Evolutionary conservation across 2,113 vertebrate species (phyloP).

Genomic region (Meleagris gallopavo): DNA sequence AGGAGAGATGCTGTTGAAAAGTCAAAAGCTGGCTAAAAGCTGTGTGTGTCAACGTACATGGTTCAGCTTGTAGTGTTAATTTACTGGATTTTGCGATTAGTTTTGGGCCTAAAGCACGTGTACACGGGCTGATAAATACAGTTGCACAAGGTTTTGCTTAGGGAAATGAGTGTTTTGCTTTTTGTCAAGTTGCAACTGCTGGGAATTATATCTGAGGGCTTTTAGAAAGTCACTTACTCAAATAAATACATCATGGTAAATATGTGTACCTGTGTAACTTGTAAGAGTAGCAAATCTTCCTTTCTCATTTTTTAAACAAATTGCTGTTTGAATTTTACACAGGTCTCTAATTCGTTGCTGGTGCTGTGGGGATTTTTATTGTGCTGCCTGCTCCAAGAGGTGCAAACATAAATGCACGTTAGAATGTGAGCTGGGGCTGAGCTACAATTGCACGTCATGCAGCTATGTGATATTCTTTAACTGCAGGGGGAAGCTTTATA

Average conservation of each 20-base stretch:
- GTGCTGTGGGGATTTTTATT: neutral
- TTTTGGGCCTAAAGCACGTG: neutral
- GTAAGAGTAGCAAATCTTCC: neutral
- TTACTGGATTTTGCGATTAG: neutral
- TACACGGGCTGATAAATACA: neutral
- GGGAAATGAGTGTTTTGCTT: neutral
- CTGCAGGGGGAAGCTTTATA: neutral
- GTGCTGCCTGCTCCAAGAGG: neutral
- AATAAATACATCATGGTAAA: neutral
- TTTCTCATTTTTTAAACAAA: neutral
- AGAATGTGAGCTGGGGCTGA: neutral
- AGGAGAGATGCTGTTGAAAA: neutral
- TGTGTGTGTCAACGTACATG: neutral
- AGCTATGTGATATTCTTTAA: neutral
- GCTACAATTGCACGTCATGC: neutral
- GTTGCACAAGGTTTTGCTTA: neutral
- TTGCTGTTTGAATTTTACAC: neutral
- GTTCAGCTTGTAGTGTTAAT: neutral
- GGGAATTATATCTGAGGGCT: neutral
- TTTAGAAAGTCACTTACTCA: neutral
- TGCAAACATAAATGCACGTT: neutral
- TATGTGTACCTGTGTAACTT: neutral
- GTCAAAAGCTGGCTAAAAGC: neutral
- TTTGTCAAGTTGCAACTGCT: neutral
- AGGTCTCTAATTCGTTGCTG: neutral